Percentiles rank a stretch among this genome's conserved stretches.
These are phyloP conservation scores for Aspidoscelis tigris DNA, from an alignment of 2,113 vertebrate species.

Conservation along the genomic window DNA sequence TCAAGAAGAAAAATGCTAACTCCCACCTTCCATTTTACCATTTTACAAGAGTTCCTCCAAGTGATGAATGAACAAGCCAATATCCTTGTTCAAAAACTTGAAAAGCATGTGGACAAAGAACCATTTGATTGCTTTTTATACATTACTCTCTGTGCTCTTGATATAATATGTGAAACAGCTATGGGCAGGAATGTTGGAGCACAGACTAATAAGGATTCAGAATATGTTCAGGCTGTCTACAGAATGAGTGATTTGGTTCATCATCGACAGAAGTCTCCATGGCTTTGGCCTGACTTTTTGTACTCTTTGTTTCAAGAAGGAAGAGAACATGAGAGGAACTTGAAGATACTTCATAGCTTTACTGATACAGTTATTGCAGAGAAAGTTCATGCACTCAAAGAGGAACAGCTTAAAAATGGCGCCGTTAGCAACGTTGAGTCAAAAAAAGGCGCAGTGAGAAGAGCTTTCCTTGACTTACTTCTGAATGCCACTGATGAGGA, in stretches of 20 bases:
- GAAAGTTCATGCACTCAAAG: constrained; percentile 70
- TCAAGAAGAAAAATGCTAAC: constrained; percentile 93
- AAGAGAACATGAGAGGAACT: constrained; percentile 79
- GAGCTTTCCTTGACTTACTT: constrained; percentile 93
- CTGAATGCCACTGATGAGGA: constrained; percentile 84
- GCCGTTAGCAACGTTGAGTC: constrained; percentile 48
- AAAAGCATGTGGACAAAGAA: constrained; percentile 80
- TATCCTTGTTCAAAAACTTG: constrained; percentile 87
- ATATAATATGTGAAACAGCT: constrained; percentile 96
- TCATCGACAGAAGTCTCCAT: constrained; percentile 86
- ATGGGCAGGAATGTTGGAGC: constrained; percentile 89
- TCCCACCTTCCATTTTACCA: constrained; percentile 94
- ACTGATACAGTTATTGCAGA: constrained; percentile 89
- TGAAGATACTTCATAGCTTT: constrained; percentile 88
- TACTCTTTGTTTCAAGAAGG: constrained; percentile 83
- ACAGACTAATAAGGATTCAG: constrained; percentile 83
- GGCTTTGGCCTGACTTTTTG: constrained; percentile 85
- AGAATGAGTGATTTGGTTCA: constrained; percentile 91
- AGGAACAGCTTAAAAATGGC: fast-evolving
- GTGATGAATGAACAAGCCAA: constrained; percentile 95
- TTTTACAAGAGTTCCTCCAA: constrained; percentile 91
- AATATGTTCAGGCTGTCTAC: constrained; percentile 84
- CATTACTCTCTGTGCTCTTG: constrained; percentile 89
- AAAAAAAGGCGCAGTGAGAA: constrained; percentile 70
- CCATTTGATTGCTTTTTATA: constrained; percentile 86